These are phyloP conservation scores for Drosophila truncata DNA, from an alignment of 1,140 invertebrate genomes.

Conservation along the genomic window DNA sequence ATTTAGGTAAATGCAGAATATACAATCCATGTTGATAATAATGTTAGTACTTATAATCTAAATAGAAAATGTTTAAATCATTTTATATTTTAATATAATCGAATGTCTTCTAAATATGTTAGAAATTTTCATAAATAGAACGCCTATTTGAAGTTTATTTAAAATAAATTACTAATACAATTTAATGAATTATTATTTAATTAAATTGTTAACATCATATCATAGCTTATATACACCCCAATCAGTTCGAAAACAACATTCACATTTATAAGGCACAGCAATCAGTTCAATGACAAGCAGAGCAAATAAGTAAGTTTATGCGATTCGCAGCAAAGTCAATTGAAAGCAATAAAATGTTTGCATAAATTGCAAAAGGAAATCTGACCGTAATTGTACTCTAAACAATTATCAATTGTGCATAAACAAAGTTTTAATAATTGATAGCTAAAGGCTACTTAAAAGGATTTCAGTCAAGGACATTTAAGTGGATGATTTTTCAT, in stretches of 20 bases:
- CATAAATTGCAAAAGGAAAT: slow-evolving; percentile 61
- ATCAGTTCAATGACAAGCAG: slow-evolving; percentile 76
- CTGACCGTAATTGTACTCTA: slow-evolving; percentile 58
- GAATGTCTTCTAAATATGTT: too few relatives aligned
- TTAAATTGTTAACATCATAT: not conserved
- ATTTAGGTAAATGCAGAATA: not conserved
- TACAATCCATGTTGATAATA: too few relatives aligned
- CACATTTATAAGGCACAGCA: slow-evolving; percentile 61
- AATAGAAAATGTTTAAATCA: not conserved
- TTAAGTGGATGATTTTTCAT: slow-evolving; percentile 76
- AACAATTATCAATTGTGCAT: slow-evolving; percentile 65
- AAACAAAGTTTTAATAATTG: slow-evolving; percentile 26
- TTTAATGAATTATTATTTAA: not conserved
- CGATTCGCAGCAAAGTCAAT: slow-evolving; percentile 45
- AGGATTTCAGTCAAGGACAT: slow-evolving; percentile 50
- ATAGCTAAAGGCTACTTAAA: slow-evolving; percentile 42
- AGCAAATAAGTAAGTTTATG: slow-evolving; percentile 51
- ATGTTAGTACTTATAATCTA: too few relatives aligned
- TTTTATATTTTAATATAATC: not conserved
- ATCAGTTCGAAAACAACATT: slow-evolving; percentile 62
- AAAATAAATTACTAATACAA: too few relatives aligned
- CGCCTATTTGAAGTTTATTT: not conserved
- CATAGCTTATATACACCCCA: not conserved
- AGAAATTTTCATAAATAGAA: too few relatives aligned
- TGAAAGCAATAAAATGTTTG: slow-evolving; percentile 63